phyloP scores from a whole-genome alignment of 2,888 invertebrate species.

The Drosophila birchii region DNA sequence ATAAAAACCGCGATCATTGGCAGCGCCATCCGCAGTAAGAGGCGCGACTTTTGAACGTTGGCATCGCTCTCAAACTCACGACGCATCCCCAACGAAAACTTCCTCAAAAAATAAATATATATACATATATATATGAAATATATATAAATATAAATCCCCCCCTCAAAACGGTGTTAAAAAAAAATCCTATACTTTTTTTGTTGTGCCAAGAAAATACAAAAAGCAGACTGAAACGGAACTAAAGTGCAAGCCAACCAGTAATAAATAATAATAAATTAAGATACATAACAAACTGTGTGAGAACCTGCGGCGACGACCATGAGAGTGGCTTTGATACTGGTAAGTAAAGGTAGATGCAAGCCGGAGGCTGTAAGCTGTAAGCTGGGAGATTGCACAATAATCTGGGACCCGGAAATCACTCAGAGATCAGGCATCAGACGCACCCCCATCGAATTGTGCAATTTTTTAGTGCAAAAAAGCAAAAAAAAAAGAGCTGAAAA shows the following conservation, averaged over 20 bases:
- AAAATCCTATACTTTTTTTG: conserved; percentile 2
- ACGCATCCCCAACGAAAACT: not conserved
- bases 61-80: conserved; percentile 40
- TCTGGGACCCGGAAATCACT: conserved; percentile 21
- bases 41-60: conserved; percentile 77
- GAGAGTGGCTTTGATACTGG: conserved; percentile 72
- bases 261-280: conserved; percentile 5
- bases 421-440: conserved; percentile 46
- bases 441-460: conserved; percentile 46
- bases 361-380: conserved; percentile 1
- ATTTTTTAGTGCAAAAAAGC: conserved; percentile 12
- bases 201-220: conserved; percentile 14
- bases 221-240: not conserved
- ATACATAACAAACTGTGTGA: not conserved
- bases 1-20: conserved; percentile 83
- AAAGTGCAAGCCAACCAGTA: conserved; percentile 5
- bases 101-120: not conserved
- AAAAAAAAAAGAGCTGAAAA: conserved; percentile 1
- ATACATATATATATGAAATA: not conserved
- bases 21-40: conserved; percentile 82
- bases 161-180: not conserved
- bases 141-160: not conserved
- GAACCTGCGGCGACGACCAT: conserved; percentile 52
- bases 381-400: conserved; percentile 31
- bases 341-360: conserved; percentile 38